phyloP scores from a whole-genome alignment of 2,113 vertebrate species.

The Opisthocomus hoazin region DNA sequence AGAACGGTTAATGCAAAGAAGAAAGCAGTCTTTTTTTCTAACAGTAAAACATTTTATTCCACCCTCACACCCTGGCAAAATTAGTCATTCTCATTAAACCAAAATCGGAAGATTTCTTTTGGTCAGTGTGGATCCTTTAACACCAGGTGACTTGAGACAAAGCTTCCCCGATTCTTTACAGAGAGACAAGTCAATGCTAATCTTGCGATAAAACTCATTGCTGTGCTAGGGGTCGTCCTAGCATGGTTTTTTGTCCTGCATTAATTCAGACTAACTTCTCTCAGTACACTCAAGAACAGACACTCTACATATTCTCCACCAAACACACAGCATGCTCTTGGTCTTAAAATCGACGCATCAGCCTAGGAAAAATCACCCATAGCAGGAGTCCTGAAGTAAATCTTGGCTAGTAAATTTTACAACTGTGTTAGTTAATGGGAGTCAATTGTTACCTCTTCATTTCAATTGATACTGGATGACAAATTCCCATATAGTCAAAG shows the following conservation, averaged over 20 bases:
- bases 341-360: not conserved
- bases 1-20: not conserved
- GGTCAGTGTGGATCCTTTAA: not conserved
- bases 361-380: not conserved
- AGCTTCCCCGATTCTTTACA: not conserved
- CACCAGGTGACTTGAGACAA: not conserved
- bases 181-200: not conserved
- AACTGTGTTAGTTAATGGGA: not conserved
- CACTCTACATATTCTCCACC: not conserved
- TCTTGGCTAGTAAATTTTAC: not conserved
- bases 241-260: not conserved
- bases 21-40: not conserved
- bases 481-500: not conserved
- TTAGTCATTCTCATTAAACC: not conserved
- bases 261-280: not conserved
- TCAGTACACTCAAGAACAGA: not conserved
- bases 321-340: not conserved
- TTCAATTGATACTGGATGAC: not conserved
- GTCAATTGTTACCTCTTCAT: not conserved
- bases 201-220: not conserved
- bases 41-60: not conserved
- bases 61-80: not conserved
- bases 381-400: not conserved
- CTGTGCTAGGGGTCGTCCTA: not conserved
- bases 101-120: not conserved